Conservation (phyloP, 2,113 vertebrate species). For the Callospermophilus lateralis region DNA sequence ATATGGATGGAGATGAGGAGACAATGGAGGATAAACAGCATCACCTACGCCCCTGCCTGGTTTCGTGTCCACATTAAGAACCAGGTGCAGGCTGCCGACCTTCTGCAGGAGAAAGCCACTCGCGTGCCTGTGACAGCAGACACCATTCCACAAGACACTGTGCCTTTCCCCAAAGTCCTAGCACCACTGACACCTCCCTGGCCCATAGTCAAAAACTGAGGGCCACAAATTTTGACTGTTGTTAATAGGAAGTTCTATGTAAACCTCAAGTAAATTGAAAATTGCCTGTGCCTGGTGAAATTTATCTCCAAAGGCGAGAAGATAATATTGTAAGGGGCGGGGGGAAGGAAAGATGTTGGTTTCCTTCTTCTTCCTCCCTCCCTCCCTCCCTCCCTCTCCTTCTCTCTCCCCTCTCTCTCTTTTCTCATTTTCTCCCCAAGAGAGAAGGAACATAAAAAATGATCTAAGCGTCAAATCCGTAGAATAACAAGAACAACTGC, state of each 20-base stretch:
- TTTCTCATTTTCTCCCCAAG: too few species aligned
- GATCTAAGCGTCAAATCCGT: neutral
- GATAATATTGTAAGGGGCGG: neutral
- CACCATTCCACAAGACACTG: neutral
- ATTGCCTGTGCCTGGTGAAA: neutral
- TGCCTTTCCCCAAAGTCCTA: neutral
- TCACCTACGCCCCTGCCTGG: accelerated
- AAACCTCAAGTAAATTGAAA: neutral
- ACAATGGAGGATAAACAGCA: accelerated
- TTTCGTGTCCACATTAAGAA: neutral
- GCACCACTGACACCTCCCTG: neutral
- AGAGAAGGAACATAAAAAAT: neutral
- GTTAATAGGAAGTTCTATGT: neutral
- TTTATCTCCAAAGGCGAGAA: neutral
- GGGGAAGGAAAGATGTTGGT: too few species aligned
- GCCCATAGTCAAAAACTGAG: neutral
- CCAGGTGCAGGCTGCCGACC: neutral
- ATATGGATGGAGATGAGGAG: accelerated
- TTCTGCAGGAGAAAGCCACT: neutral
- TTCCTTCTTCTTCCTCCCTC: too few species aligned
- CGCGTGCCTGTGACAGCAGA: neutral
- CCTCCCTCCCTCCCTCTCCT: accelerated
- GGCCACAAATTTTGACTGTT: neutral
- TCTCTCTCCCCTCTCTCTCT: accelerated
- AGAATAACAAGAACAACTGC: neutral